Evolutionary conservation across 2,888 invertebrate species (phyloP), one percentile per base, ranked within the genome.

Genomic region (Miltochrista miniata): DNA sequence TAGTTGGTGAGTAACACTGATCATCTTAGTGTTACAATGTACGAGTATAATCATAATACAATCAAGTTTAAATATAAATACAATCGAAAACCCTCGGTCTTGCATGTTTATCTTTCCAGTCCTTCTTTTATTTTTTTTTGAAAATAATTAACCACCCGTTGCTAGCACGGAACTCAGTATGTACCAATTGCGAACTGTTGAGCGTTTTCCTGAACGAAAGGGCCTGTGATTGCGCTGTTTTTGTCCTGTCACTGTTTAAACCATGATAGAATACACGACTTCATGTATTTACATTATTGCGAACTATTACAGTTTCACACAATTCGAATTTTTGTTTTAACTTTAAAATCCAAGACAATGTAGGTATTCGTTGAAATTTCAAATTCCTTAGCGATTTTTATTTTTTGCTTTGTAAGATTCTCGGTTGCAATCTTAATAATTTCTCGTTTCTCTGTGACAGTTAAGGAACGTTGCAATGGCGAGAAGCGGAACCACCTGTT

Each of bases 251-350:
- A 58, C 46, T 49, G 54, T 54, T 54, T 48, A 49, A 54, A 43
- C 54, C 49, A 49, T 37, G 49, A 49, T n/a, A 45, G 49, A 34
- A 54, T 52, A 56, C 54, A 55, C 58, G 59, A 49, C 56, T 57
- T 57, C 54, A 59, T 50, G 48, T 43, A n/a, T 14, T 12, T 36
- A 14, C 9, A 36, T 13, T 36, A 12, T 2, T 14, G 13, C 13
- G 14, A 36, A 13, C 13, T 36, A 13, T 13, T 13, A 13, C 36
- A 13, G 12, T 7, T 36, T 13, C 36, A 38, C 29, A 44, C 37
- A 44, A 24, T 39, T 44, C 44, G 31, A 40, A 40, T 31, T 46
- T 46, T 36, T 46, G 13, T 59, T 41, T 41, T 14, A 7, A 41
- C 13, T 41, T 41, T 56, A 31, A 31, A 30, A 31, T 30, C 39